Conservation (phyloP, 2,113 vertebrate genomes). For the Recurvirostra avosetta region DNA sequence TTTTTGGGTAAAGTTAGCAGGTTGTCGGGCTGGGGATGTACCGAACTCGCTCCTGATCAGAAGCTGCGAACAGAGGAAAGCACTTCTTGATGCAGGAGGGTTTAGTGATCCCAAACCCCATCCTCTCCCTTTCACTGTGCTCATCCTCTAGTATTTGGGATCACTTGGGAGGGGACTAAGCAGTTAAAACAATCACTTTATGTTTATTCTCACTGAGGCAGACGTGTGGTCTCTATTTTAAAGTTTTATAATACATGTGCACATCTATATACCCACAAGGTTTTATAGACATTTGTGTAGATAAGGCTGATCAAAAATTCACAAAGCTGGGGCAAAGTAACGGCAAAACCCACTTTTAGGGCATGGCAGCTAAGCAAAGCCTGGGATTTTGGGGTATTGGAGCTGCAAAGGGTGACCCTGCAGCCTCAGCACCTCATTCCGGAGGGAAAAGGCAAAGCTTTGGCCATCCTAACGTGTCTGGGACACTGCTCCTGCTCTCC, state of each 20-base stretch:
- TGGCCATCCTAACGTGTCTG: rapidly evolving
- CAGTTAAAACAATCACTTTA: not conserved
- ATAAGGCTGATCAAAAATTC: not conserved
- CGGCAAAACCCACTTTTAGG: not conserved
- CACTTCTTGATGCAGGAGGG: not conserved
- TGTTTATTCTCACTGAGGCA: not conserved
- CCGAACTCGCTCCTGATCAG: not conserved
- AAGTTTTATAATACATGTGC: not conserved
- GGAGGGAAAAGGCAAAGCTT: not conserved
- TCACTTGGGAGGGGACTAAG: not conserved
- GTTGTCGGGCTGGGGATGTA: not conserved
- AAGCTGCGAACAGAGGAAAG: not conserved
- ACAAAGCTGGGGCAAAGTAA: not conserved
- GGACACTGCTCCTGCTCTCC: not conserved
- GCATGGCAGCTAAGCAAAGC: not conserved
- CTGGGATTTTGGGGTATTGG: not conserved
- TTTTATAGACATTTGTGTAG: not conserved
- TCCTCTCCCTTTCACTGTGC: not conserved
- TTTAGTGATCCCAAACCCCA: not conserved
- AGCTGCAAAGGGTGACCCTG: not conserved
- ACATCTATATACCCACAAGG: not conserved
- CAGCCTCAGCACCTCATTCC: not conserved
- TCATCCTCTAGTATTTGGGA: rapidly evolving
- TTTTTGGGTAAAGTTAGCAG: not conserved
- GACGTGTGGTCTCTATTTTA: not conserved